These are phyloP conservation scores for Uria lomvia DNA, from an alignment of 2,113 vertebrate species.

Conservation along the genomic window DNA sequence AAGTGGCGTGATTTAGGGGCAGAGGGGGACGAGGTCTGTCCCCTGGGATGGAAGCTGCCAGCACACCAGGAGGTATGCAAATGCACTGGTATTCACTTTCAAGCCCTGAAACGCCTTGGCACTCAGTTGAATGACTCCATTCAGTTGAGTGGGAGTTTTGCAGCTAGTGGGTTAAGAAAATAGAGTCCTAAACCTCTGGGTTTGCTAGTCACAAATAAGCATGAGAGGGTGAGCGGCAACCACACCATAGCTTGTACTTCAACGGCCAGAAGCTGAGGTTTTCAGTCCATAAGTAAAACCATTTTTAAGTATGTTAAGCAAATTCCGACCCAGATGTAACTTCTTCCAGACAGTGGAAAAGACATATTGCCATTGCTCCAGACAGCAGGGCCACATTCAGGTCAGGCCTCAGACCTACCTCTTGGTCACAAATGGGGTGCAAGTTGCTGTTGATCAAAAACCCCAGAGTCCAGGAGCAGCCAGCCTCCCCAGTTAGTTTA, in stretches of 20 bases:
- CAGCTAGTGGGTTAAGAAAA: conserved; percentile 26
- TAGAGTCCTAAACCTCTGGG: neutral
- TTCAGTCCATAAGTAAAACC: neutral
- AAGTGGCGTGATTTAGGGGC: neutral
- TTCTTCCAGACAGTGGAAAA: neutral
- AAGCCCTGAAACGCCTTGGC: neutral
- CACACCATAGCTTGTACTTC: neutral
- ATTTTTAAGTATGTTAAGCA: neutral
- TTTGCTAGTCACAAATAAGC: neutral
- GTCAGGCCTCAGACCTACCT: neutral
- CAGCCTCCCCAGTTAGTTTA: neutral
- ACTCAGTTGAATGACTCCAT: conserved; percentile 41
- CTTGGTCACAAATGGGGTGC: neutral
- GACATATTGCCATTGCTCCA: neutral
- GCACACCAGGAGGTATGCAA: conserved; percentile 32
- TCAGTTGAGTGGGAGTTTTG: neutral
- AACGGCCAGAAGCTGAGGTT: neutral
- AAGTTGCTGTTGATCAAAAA: neutral
- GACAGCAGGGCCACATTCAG: neutral
- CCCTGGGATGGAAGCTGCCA: neutral
- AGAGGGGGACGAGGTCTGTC: neutral
- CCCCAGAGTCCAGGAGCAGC: neutral
- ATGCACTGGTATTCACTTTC: neutral
- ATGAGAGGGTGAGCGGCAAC: neutral
- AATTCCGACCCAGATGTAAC: neutral